Evolutionary conservation across 2,888 invertebrate species (phyloP), one percentile per base, ranked within the genome.

Genomic region (Cryptus viduatorius): DNA sequence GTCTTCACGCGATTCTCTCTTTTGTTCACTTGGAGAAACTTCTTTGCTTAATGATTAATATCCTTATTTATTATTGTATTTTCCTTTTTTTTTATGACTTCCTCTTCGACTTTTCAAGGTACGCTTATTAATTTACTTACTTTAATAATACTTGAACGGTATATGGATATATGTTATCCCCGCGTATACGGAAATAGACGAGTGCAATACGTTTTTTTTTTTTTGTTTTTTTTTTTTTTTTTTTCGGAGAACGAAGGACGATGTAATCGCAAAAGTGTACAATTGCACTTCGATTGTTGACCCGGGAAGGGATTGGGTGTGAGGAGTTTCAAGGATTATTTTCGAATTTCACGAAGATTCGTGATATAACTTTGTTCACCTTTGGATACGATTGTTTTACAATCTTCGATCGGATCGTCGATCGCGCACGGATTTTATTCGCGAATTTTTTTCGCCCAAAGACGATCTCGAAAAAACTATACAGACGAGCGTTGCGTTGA

Each of bases 1-100:
- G 93, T 92, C 93, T 92, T 90, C 89, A 91, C 93, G 93, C 93
- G 90, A 92, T 92, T 92, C 92, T 92, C 86, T 89, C 88, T 86
- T 72, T 86, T 50, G 29, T 76, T 29, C 56, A 78, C 72, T 81
- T 56, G 78, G 72, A 78, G 44, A 72, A 79, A 83, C 48, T 48
- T 81, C 53, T 82, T 65, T 82, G 19, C 69, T 84, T 84, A 82
- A 46, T 48, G 50, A 48, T 59, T 80, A 68, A 53, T 31, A 50
- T 67, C 29, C 79, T 84, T 77, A 68, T 82, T 16, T 75, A 46
- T 61, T 59, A 73, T 24, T 65, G 42, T 71, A n/a, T 64, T 44
- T n/a, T 53, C 68, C 14, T 64, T 31, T 16, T 64, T 73, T 46
- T 61, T 24, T 59, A 59, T 80, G 61, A 48, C 46, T 77, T 24